These are phyloP conservation scores for Onychorhynchus coronatus DNA, from an alignment of 2,113 vertebrate species.

Conservation along the genomic window DNA sequence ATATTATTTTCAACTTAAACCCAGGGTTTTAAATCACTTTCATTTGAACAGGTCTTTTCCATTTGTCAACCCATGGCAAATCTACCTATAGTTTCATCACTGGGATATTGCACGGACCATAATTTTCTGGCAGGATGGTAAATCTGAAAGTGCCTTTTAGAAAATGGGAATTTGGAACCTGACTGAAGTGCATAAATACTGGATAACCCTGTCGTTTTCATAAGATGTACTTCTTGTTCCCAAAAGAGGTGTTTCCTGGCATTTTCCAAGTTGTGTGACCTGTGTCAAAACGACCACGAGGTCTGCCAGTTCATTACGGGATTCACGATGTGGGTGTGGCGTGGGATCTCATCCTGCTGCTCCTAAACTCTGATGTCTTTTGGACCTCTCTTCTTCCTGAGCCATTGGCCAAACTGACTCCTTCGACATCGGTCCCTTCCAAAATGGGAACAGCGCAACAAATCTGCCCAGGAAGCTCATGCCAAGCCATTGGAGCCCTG, in stretches of 20 bases:
- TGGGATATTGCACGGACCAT: accelerated
- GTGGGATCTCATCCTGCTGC: not conserved
- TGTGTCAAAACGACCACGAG: not conserved
- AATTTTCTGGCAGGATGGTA: not conserved
- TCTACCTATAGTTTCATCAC: not conserved
- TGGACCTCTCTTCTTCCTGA: not conserved
- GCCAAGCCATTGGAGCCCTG: not conserved
- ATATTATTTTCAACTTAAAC: not conserved
- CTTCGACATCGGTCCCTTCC: not conserved
- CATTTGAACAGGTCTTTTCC: not conserved
- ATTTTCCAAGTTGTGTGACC: not conserved
- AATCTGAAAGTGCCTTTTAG: not conserved
- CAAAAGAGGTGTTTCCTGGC: not conserved
- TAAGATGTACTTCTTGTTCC: not conserved
- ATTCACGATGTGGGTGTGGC: not conserved
- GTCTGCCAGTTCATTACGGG: not conserved
- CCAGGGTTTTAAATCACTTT: not conserved
- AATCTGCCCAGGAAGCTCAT: not conserved
- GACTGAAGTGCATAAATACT: not conserved
- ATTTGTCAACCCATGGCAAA: not conserved
- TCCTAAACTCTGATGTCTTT: not conserved
- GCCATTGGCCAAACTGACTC: not conserved
- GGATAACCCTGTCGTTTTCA: not conserved
- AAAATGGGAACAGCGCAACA: not conserved
- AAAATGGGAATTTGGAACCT: not conserved